Base-by-base conservation (phyloP, 1,140 invertebrate species). In the Bombus confusus region DNA sequence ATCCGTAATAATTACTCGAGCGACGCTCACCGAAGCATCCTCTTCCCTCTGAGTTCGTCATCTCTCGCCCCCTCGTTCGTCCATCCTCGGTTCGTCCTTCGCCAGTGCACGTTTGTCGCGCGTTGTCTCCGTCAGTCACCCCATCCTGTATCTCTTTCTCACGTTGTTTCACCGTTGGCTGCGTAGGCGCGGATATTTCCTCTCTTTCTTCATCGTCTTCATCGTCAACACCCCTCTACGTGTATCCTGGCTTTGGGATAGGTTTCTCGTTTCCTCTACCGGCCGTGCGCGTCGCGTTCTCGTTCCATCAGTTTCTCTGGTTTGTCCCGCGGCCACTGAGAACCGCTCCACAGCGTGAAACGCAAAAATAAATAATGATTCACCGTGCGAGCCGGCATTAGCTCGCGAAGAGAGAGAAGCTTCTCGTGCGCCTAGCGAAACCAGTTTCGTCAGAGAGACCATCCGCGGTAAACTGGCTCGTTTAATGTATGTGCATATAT, bases 1-100 rank as follows among this genome's bases (percentile, higher is more conserved):
- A 95, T 95, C 94, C 94, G 93, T 94, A 95, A 94, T 94, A 95
- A 95, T 95, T 95, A 94, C 94, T 94, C 93, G 90, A 91, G 91
- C 91, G 89, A 92, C 91, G 92, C 91, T 92, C 93, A 91, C 91
- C 92, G 92, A 91, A 91, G 90, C 92, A 88, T 90, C 88, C 88
- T 91, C 87, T 88, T 71, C 82, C 86, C 87, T 82, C 79, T 72
- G 64, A 88, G 86, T 87, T 88, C 78, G 76, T 52, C 57, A 62
- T 75, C 88, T 83, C 75, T 68, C 76, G 71, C 15, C 79, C 43
- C 74, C 76, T 62, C 57, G 66, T 85, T 37, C 74, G 79, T 85
- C 52, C 43, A 31, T 66, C n/a, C 64, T 66, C 62, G 28, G 34
- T 47, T 18, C 87, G 2, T 73, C 52, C 68, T 80, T 52, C 76